Evolutionary conservation across 2,113 vertebrate species (phyloP).

Genomic region (Phyllostomus hastatus): DNA sequence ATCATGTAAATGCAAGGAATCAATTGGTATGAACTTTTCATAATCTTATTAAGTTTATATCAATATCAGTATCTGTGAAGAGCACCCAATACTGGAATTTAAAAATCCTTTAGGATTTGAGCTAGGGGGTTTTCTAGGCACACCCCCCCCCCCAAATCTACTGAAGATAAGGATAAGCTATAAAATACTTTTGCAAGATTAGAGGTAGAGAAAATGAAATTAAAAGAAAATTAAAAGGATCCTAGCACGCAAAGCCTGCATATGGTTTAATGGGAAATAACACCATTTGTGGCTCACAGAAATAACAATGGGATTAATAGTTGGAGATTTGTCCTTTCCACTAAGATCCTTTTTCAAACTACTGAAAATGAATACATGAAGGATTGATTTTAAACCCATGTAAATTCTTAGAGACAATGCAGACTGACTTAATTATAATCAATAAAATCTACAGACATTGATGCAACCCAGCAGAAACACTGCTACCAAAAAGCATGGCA

Average conservation of each 20-base stretch:
- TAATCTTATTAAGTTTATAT: constrained; percentile 22
- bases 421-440: constrained; percentile 87
- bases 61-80: neutral
- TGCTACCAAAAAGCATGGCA: constrained; percentile 80
- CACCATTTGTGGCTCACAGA: constrained; percentile 1
- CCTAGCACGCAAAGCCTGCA: neutral
- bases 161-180: neutral
- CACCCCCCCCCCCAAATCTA: neutral
- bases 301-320: constrained; percentile 51
- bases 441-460: constrained; percentile 86
- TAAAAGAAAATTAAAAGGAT: constrained; percentile 22
- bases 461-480: constrained; percentile 80
- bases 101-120: constrained; percentile 30
- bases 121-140: neutral
- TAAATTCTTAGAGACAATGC: constrained; percentile 82
- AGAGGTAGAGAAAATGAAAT: constrained; percentile 33
- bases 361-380: constrained; percentile 78
- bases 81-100: neutral
- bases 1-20: neutral
- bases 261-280: constrained; percentile 37
- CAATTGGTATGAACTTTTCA: neutral
- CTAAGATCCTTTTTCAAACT: constrained; percentile 71
- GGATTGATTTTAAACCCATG: constrained; percentile 81
- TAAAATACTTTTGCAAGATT: neutral
- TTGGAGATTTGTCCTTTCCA: constrained; percentile 72